These are phyloP conservation scores for Coptodon bakossiorum DNA, from an alignment of 2,113 vertebrate genomes.

Conservation along the genomic window DNA sequence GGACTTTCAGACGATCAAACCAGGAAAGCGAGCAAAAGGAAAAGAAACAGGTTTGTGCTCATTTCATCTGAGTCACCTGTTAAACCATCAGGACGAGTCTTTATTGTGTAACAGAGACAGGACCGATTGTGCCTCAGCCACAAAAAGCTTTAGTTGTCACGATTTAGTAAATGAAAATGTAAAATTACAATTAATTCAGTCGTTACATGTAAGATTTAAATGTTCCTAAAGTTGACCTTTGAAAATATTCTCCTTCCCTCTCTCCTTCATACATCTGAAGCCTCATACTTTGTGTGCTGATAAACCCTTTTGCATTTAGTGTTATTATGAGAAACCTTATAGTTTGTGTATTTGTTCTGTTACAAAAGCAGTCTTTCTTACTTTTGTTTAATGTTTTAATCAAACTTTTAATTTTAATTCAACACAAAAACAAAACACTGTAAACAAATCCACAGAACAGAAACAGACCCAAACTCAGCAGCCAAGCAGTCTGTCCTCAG, in stretches of 20 bases:
- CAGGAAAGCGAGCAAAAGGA: neutral
- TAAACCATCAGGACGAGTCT: neutral
- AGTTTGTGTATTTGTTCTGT: neutral
- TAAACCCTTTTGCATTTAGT: neutral
- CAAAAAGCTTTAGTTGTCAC: accelerated
- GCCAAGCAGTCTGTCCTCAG: neutral
- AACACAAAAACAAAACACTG: neutral
- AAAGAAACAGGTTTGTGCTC: neutral
- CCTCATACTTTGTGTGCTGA: neutral
- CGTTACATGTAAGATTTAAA: neutral
- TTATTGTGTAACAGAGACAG: neutral
- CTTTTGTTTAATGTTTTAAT: neutral
- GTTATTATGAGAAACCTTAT: neutral
- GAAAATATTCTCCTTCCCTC: neutral
- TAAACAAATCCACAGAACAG: neutral
- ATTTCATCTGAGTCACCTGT: neutral
- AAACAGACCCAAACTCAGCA: neutral
- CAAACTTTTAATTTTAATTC: neutral
- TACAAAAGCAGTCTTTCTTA: neutral
- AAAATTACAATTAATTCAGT: neutral
- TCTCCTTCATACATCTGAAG: neutral
- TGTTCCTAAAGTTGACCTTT: neutral
- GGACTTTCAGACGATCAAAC: neutral
- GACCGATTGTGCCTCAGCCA: accelerated
- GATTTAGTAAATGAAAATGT: neutral